These are phyloP conservation scores for Dreissena rostriformis DNA, from an alignment of 1,140 invertebrate species.

Conservation along the genomic window DNA sequence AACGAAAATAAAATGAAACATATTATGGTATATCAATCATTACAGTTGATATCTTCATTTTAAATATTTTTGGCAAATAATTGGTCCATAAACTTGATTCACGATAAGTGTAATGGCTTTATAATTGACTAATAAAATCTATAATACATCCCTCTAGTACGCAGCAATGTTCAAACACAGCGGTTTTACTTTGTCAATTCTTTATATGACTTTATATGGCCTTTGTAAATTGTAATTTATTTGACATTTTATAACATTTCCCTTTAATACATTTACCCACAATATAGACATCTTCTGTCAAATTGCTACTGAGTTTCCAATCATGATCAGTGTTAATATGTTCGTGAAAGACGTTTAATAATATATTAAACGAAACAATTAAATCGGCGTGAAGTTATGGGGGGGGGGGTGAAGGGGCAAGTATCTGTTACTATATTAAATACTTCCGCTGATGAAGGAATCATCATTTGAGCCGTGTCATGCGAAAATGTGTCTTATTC, in stretches of 20 bases:
- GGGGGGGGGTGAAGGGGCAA: too few relatives aligned
- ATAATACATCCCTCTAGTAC: background rate
- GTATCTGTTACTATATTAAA: too few relatives aligned
- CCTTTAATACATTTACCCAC: conserved; percentile 36
- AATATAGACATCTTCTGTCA: conserved; percentile 15
- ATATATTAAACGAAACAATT: too few relatives aligned
- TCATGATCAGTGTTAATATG: too few relatives aligned
- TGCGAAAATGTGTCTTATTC: too few relatives aligned
- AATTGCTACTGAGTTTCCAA: background rate
- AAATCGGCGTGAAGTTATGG: too few relatives aligned
- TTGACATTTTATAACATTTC: conserved; percentile 41
- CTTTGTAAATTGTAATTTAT: conserved; percentile 51
- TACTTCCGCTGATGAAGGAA: too few relatives aligned
- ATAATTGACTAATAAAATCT: conserved; percentile 43
- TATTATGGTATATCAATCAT: conserved; percentile 27
- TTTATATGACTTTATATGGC: conserved; percentile 18
- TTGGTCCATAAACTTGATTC: conserved; percentile 22
- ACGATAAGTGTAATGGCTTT: conserved; percentile 32
- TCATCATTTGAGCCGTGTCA: too few relatives aligned
- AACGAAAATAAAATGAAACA: conserved; percentile 10
- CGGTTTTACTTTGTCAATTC: background rate
- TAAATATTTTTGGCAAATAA: conserved; percentile 15
- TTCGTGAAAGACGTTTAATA: too few relatives aligned
- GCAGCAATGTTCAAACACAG: conserved; percentile 15
- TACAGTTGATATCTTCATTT: conserved; percentile 46